A percentile compares a stretch with the other conserved stretches of the same genome.
phyloP scores from a whole-genome alignment of 2,113 vertebrate genomes.

The Forbesichthys papilliferus region DNA sequence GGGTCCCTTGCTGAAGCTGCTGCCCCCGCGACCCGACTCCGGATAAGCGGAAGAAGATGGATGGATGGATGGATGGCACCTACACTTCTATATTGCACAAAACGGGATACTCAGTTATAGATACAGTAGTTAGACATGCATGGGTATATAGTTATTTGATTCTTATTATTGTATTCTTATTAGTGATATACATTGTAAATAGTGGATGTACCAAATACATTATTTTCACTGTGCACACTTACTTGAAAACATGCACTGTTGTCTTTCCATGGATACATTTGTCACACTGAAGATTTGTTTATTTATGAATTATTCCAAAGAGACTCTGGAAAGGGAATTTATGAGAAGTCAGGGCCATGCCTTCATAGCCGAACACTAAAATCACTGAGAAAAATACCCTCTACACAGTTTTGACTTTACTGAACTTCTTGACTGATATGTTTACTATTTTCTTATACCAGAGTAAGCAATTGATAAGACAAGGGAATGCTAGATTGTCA shows the following conservation, averaged over 20 bases:
- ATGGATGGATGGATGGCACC: too few relatives aligned
- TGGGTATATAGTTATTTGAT: too few relatives aligned
- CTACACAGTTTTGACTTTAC: background rate
- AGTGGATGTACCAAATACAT: background rate
- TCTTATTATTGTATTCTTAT: too few relatives aligned
- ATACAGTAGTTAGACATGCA: too few relatives aligned
- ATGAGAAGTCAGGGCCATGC: constrained; percentile 31
- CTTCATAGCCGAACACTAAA: constrained; percentile 22
- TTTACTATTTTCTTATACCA: background rate
- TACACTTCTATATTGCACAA: too few relatives aligned
- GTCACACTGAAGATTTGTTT: constrained; percentile 23
- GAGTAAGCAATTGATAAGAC: background rate
- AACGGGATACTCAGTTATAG: too few relatives aligned
- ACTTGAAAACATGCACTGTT: constrained; percentile 2
- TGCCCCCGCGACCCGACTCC: too few relatives aligned
- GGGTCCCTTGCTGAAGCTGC: too few relatives aligned
- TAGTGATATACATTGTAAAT: background rate
- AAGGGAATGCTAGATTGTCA: background rate
- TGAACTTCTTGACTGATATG: background rate
- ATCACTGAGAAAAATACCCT: constrained; percentile 19
- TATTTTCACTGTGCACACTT: constrained; percentile 3
- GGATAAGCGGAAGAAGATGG: too few relatives aligned
- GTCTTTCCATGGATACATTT: constrained; percentile 28
- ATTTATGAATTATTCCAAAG: constrained; percentile 38
- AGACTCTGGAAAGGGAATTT: constrained; percentile 27